phyloP scores from a whole-genome alignment of 2,113 vertebrate genomes.

The Sceloporus undulatus region DNA sequence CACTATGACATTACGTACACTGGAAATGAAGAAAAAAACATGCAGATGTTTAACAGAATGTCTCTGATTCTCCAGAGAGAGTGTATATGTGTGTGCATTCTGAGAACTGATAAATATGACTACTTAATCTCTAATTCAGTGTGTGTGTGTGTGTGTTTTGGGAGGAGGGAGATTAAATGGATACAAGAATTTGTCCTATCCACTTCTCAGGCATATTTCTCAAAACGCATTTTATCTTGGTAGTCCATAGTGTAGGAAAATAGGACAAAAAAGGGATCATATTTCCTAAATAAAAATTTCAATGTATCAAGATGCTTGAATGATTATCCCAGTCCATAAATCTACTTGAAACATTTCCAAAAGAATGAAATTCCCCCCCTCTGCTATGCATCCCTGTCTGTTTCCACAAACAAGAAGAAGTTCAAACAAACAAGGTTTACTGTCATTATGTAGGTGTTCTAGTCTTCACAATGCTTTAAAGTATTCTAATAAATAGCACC shows the following conservation, averaged over 20 bases:
- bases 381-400: not conserved
- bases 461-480: not conserved
- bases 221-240: conserved; percentile 73
- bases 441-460: not conserved
- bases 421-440: not conserved
- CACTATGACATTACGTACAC: conserved; percentile 72
- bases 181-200: no score
- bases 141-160: no score
- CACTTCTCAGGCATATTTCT: conserved; percentile 60
- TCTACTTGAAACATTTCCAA: conserved; percentile 25
- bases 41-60: conserved; percentile 76
- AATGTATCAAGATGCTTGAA: conserved; percentile 71
- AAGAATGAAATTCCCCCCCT: not conserved
- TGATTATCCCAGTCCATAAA: conserved; percentile 46
- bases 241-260: conserved; percentile 58
- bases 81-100: conserved; percentile 61
- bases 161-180: no score
- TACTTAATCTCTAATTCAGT: conserved; percentile 65
- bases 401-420: not conserved
- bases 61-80: conserved; percentile 72
- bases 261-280: no score
- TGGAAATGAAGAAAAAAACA: conserved; percentile 77
- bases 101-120: conserved; percentile 81
- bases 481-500: not conserved
- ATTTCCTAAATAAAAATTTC: no score